Base-by-base conservation (phyloP, 2,797 vertebrate species). In the Limosa lapponica region DNA sequence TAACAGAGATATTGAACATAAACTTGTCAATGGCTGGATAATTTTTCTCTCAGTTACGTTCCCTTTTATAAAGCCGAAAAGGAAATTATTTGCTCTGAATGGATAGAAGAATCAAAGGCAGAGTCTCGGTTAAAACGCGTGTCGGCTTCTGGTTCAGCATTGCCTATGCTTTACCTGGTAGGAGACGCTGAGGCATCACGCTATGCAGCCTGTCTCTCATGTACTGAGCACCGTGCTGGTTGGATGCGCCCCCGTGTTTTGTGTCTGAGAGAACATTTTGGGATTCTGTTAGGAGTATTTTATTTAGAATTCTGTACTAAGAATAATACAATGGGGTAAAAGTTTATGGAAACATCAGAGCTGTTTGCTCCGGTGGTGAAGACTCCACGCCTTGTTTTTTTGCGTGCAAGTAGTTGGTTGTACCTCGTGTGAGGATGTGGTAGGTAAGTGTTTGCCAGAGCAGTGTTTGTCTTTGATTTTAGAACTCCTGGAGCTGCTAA, bases 11-110 rank as follows among this genome's bases (percentile, higher is more conserved):
- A 92, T 46, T 95, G 88, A 96, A 83, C 72, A 95, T 58, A 94
- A 96, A 96, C 93, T 96, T 96, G 93, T 96, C 96, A 95, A 96
- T 97, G 95, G 89, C 87, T 96, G 87, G 78, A 74, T 89, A 55
- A 54, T 91, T 95, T 93, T 96, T 96, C 87, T 87, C 67, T 89
- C 43, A 51, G 58, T 81, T 94, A 71, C 22, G 8, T 89, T 95
- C 92, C 70, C 39, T 87, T 93, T 84, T 89, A 43, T 80, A 90
- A 96, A 87, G 49, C 48, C 44, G 77, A 57, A 57, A 85, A 95
- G 70, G 51, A 70, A 95, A 72, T 95, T 69, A 88, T 83, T 95
- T 87, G 87, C 82, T 92, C 64, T 96, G 91, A 96, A 96, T 96
- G 93, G 95, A 54, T 5, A 90, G 89, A 82, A 83, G 54, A 74